Evolutionary conservation across 2,888 invertebrate species (phyloP).

Genomic region (Choreutis nemorana): DNA sequence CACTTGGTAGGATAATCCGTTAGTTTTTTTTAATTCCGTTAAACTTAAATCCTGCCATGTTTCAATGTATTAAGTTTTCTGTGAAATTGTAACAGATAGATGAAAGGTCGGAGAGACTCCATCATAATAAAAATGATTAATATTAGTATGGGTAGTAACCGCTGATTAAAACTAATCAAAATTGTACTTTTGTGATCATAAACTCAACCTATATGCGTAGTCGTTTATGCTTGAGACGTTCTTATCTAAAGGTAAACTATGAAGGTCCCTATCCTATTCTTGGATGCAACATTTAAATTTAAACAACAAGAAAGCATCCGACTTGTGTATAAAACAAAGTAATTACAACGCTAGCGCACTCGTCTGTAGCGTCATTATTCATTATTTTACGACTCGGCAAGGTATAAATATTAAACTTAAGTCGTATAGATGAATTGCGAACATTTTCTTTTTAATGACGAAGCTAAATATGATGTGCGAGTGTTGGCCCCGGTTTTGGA

Average conservation of each 20-base stretch:
- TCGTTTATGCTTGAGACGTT: too few relatives aligned
- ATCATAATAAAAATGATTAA: too few relatives aligned
- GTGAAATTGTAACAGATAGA: too few relatives aligned
- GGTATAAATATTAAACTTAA: slow-evolving; percentile 65
- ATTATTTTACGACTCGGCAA: slow-evolving; percentile 64
- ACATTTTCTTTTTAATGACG: slow-evolving; percentile 65
- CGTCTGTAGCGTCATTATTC: slow-evolving; percentile 63
- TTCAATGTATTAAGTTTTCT: too few relatives aligned
- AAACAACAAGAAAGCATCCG: slow-evolving; percentile 55
- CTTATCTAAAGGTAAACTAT: slow-evolving; percentile 29
- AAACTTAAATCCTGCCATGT: too few relatives aligned
- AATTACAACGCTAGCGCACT: slow-evolving; percentile 63
- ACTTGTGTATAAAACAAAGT: slow-evolving; percentile 53
- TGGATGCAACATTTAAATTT: slow-evolving; percentile 43
- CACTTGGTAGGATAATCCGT: too few relatives aligned
- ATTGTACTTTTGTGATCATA: too few relatives aligned
- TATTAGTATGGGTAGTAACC: too few relatives aligned
- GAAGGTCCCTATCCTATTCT: slow-evolving; percentile 39
- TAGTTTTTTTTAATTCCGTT: too few relatives aligned
- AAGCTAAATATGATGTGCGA: slow-evolving; percentile 57
- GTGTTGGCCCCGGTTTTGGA: slow-evolving; percentile 39
- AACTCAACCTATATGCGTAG: too few relatives aligned
- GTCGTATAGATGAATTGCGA: slow-evolving; percentile 64
- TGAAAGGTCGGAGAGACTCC: too few relatives aligned
- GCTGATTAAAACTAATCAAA: too few relatives aligned